A percentile compares a stretch with the other conserved stretches of the same genome.
These are phyloP conservation scores for Teinopalpus imperialis DNA, from an alignment of 2,888 invertebrate species.

Conservation along the genomic window DNA sequence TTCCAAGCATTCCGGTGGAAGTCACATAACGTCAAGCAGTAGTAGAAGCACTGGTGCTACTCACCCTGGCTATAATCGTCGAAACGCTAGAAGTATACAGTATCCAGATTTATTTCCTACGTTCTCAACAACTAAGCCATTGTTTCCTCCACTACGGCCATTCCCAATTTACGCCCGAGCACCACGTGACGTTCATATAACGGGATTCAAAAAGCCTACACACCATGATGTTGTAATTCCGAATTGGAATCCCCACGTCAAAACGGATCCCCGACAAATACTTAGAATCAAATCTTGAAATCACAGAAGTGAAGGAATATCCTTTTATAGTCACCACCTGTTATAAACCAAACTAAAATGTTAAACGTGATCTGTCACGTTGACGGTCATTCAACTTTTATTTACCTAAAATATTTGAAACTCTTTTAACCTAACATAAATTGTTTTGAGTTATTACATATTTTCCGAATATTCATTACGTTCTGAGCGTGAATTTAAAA, in stretches of 20 bases:
- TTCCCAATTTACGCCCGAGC: conserved; percentile 31
- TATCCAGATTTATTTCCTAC: conserved; percentile 19
- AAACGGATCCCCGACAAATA: conserved; percentile 43
- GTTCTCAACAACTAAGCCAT: conserved; percentile 35
- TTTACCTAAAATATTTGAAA: no score
- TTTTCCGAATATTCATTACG: no score
- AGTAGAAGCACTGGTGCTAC: conserved; percentile 41
- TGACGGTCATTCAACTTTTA: no score
- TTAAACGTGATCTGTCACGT: no score
- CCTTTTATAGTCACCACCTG: no score
- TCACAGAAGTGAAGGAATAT: conserved; percentile 27
- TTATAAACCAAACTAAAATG: no score
- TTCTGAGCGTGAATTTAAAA: no score
- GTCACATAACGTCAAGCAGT: conserved; percentile 34
- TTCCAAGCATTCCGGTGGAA: conserved; percentile 40
- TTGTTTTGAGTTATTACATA: no score
- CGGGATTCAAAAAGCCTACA: conserved; percentile 37
- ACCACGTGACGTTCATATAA: conserved; percentile 30
- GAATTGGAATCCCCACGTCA: conserved; percentile 49
- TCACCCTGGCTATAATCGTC: conserved; percentile 45
- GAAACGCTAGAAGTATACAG: conserved; percentile 41
- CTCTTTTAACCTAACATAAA: no score
- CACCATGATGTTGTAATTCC: conserved; percentile 44
- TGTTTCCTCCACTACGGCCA: conserved; percentile 42
- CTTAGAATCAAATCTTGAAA: conserved; percentile 35